Base-by-base conservation (phyloP, 2,888 invertebrate genomes). In the Lobophora halterata region DNA sequence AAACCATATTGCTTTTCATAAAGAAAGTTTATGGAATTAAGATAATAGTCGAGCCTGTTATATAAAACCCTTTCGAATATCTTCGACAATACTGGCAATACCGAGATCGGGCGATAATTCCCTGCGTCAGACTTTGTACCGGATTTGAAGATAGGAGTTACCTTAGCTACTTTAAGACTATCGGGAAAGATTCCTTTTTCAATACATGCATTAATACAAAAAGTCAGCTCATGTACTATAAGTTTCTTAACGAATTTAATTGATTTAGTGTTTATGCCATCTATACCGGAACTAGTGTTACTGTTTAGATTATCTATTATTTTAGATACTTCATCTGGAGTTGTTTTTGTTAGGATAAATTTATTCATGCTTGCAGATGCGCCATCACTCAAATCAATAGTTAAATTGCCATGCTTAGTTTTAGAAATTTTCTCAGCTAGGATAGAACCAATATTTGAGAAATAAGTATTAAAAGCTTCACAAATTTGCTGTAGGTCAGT, bases 121-220 rank as follows among this genome's bases (percentile, higher is more conserved):
- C 16, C 3, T 0, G 5, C 26, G 9, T 16, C 16, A 26, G 27
- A n/a, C 10, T 27, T 27, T 3, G 5, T 27, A 3, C 17, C 17
- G n/a, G 17, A 2, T 17, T 27, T 17, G 10, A 17, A 27, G 9
- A 27, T 17, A 5, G 27, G 27, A n/a, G 9, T 27, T 8, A 27
- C 27, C 17, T 27, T 27, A 3, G 25, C 25, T 26, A 26, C 8
- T 26, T 26, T 26, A 5, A 26, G 9, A 5, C 7, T 8, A 14
- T 27, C 27, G 5, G 27, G 27, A 9, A 27, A 27, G 6, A 3
- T 9, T 17, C 27, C 27, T 10, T 17, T 17, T 27, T 10, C 3
- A 1, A 27, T 6, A n/a, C 16, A 26, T 3, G 2, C 14, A 14
- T 26, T 26, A 6, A 26, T 5, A 8, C 7, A 13, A 14, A 7